phyloP scores from a whole-genome alignment of 2,888 invertebrate genomes.

The Paralinhomoeus sp. region DNA sequence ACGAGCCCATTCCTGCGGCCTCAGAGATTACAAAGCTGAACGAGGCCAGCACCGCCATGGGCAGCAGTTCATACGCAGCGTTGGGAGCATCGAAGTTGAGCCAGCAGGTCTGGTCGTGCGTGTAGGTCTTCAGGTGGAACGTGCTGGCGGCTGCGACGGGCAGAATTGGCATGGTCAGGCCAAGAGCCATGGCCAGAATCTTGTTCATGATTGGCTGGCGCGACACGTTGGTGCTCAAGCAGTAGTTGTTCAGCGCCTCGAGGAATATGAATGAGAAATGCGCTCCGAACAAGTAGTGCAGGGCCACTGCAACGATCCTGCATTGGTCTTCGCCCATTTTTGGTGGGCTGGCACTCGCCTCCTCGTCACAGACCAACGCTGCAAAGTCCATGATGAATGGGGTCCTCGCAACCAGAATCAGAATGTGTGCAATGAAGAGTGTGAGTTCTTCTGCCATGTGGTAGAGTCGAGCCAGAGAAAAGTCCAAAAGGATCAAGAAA shows the following conservation, averaged over 20 bases:
- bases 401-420: not conserved
- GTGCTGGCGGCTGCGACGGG: not conserved
- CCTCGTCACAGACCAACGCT: not conserved
- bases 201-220: not conserved
- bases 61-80: not conserved
- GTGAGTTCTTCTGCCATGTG: not conserved
- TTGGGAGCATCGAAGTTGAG: not conserved
- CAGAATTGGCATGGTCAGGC: not conserved
- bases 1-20: too few relatives aligned
- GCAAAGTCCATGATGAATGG: not conserved
- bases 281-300: not conserved
- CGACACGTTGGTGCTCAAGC: not conserved
- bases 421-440: not conserved
- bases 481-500: not conserved
- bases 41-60: not conserved
- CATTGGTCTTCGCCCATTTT: not conserved
- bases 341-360: not conserved
- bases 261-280: not conserved
- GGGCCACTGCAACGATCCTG: not conserved
- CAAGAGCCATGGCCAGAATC: not conserved
- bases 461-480: not conserved
- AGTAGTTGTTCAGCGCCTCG: not conserved
- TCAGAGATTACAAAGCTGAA: not conserved
- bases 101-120: slow-evolving; percentile 1
- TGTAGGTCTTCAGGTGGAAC: not conserved